A percentile compares a stretch with the other conserved stretches of the same genome.
Conservation (phyloP, 2,797 vertebrate genomes). For the Falco peregrinus region DNA sequence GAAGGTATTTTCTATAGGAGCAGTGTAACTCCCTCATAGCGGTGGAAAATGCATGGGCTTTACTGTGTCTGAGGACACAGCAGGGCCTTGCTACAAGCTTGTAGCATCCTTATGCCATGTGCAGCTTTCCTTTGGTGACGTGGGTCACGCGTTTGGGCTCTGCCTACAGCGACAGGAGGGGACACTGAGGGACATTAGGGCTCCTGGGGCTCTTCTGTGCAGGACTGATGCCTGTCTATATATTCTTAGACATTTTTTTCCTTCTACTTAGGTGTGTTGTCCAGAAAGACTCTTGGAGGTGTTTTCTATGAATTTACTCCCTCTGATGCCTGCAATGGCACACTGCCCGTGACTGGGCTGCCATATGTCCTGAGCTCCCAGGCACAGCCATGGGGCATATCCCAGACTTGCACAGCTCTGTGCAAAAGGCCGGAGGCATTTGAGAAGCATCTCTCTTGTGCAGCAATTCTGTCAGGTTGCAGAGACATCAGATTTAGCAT, state of each 20-base stretch:
- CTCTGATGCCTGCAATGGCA: neutral
- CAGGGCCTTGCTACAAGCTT: neutral
- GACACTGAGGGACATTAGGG: fast-evolving
- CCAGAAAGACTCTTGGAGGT: neutral
- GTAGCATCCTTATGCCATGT: neutral
- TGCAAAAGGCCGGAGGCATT: neutral
- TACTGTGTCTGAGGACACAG: neutral
- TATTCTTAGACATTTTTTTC: neutral
- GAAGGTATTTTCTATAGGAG: neutral
- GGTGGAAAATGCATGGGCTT: neutral
- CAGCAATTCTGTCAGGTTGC: neutral
- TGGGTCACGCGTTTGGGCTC: fast-evolving
- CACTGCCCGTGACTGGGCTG: neutral
- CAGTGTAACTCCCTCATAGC: neutral
- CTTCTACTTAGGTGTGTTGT: neutral
- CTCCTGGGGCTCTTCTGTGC: neutral
- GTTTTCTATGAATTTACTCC: neutral
- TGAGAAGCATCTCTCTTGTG: neutral
- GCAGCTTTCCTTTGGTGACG: neutral
- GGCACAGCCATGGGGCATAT: neutral
- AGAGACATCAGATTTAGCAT: neutral
- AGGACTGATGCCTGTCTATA: neutral
- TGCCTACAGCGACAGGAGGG: neutral
- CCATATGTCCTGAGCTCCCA: neutral
- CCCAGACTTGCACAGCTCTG: neutral